These are phyloP conservation scores for Odontomyia ornata DNA, from an alignment of 2,888 invertebrate species.

Conservation along the genomic window DNA sequence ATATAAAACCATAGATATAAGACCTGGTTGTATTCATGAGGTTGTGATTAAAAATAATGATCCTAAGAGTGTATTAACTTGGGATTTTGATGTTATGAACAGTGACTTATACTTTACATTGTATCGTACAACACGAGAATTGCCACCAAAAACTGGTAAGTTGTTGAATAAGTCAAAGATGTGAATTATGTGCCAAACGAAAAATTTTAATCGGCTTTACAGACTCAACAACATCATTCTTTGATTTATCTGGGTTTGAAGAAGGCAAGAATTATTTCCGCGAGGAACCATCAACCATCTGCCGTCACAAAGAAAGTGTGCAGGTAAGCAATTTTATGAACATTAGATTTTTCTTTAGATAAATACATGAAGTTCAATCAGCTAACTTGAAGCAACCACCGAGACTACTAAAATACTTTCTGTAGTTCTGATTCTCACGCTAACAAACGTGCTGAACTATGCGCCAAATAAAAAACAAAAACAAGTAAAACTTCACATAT, in stretches of 20 bases:
- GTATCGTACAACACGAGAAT: slow-evolving; percentile 61
- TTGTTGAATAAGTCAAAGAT: background rate
- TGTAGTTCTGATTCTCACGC: no score
- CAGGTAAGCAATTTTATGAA: slow-evolving; percentile 69
- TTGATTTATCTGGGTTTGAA: slow-evolving; percentile 73
- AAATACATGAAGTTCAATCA: slow-evolving; percentile 3
- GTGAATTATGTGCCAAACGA: background rate
- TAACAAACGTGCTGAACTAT: no score
- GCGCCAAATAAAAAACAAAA: no score
- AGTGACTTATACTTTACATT: slow-evolving; percentile 89
- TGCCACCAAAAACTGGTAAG: slow-evolving; percentile 59
- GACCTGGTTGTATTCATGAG: slow-evolving; percentile 73
- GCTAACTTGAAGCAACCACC: background rate
- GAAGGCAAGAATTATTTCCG: slow-evolving; percentile 81
- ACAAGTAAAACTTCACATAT: no score
- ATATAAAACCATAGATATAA: slow-evolving; percentile 61
- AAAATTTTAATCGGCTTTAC: background rate
- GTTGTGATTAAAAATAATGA: slow-evolving; percentile 82
- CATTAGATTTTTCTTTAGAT: no score
- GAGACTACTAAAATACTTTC: background rate
- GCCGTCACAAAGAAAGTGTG: slow-evolving; percentile 93
- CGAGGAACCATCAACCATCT: slow-evolving; percentile 83
- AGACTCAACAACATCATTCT: slow-evolving; percentile 67
- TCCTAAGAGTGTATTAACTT: slow-evolving; percentile 89
- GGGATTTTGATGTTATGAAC: slow-evolving; percentile 95